Percentiles rank a stretch among this genome's conserved stretches.
Conservation (phyloP, 2,888 invertebrate genomes). For the Pandemis corylana region DNA sequence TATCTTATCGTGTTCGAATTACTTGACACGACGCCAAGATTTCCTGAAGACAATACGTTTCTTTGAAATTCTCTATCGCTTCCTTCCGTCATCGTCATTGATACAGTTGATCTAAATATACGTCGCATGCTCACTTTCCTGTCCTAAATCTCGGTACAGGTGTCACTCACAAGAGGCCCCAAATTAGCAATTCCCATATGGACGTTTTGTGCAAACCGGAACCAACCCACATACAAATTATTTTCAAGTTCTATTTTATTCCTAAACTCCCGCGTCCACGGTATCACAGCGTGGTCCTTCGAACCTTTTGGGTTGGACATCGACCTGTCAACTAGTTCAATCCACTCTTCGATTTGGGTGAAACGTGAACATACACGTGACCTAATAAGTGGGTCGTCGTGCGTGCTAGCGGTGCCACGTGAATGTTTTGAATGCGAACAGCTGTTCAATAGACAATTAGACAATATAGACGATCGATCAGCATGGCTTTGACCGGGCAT, state of each 20-base stretch:
- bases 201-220: no score
- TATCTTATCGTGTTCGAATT: neutral
- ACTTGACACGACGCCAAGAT: constrained; percentile 4
- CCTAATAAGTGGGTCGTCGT: constrained; percentile 13
- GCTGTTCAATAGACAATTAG: constrained; percentile 9
- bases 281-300: no score
- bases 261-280: no score
- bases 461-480: neutral
- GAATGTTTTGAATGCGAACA: constrained; percentile 4
- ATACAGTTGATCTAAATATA: constrained; percentile 1
- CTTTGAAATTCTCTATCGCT: constrained; percentile 2
- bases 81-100: constrained; percentile 1
- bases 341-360: constrained; percentile 1
- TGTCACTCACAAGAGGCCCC: no score
- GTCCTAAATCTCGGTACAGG: neutral
- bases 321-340: no score
- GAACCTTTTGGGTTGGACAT: no score
- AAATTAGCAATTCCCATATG: no score
- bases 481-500: neutral
- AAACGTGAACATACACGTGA: constrained; percentile 11
- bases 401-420: neutral
- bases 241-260: no score
- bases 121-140: neutral
- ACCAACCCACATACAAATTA: no score
- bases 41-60: neutral